These are phyloP conservation scores for Scaptomyza pallida DNA, from an alignment of 1,140 invertebrate genomes.

Conservation along the genomic window DNA sequence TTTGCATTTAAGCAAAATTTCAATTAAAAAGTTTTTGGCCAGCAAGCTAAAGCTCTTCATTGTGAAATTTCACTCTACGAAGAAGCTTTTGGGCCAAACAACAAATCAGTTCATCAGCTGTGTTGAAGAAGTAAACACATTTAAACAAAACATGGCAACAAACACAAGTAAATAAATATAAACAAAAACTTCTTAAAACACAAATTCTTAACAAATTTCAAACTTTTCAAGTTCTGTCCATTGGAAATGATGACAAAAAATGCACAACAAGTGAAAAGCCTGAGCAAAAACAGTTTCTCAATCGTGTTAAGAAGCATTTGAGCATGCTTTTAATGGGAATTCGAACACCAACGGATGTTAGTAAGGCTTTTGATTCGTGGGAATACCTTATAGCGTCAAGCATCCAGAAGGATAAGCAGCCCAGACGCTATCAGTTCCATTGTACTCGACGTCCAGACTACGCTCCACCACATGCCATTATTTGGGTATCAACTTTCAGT, in stretches of 20 bases:
- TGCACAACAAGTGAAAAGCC: neutral
- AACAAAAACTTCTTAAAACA: too few relatives aligned
- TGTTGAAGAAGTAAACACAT: neutral
- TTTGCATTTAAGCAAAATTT: too few relatives aligned
- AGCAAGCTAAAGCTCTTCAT: neutral
- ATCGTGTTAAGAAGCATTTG: neutral
- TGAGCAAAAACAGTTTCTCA: neutral
- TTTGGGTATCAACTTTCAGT: neutral
- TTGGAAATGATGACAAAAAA: slow-evolving; percentile 9
- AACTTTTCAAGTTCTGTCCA: slow-evolving; percentile 5
- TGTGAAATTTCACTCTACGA: slow-evolving; percentile 8
- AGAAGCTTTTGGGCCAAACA: slow-evolving; percentile 18
- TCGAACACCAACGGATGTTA: neutral
- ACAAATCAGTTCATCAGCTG: slow-evolving; percentile 4
- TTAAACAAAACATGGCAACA: slow-evolving; percentile 6
- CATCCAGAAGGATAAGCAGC: neutral
- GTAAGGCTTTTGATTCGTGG: neutral
- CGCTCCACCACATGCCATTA: neutral
- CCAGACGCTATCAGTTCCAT: slow-evolving; percentile 8
- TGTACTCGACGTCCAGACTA: too few relatives aligned
- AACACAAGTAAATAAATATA: neutral
- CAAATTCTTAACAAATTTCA: neutral
- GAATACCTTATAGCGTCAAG: neutral
- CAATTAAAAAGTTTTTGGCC: too few relatives aligned
- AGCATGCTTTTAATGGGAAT: slow-evolving; percentile 8